phyloP scores from a whole-genome alignment of 37 sponge, comb jelly and placozoan genomes.

The Bolinopsis microptera region DNA sequence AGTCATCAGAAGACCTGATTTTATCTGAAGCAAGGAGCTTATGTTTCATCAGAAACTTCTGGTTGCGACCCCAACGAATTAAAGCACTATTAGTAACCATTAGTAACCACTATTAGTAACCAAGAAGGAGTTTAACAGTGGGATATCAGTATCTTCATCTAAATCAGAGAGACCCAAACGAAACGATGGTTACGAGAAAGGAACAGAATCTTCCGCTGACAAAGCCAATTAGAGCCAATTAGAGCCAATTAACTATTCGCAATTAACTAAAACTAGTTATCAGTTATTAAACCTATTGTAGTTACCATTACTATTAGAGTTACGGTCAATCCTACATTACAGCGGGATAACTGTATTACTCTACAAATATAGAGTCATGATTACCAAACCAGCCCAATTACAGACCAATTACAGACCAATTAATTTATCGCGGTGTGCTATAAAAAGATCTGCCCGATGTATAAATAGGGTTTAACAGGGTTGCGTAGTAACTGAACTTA shows the following conservation, averaged over 20 bases:
- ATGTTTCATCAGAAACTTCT: constrained; percentile 33
- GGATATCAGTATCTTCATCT: too few relatives aligned
- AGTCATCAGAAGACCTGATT: too few relatives aligned
- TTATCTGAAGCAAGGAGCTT: neutral
- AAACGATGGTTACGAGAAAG: too few relatives aligned
- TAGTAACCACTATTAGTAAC: too few relatives aligned
- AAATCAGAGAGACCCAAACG: too few relatives aligned
- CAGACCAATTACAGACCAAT: neutral
- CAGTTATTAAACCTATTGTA: neutral
- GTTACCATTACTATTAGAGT: neutral
- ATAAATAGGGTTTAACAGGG: neutral
- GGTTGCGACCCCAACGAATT: neutral
- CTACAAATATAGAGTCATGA: neutral
- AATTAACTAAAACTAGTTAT: neutral
- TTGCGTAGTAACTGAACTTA: neutral
- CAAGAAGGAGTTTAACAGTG: too few relatives aligned
- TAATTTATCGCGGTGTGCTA: neutral
- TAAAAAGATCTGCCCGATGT: neutral
- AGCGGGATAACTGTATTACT: neutral
- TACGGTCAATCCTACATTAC: neutral
- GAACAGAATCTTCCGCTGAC: too few relatives aligned
- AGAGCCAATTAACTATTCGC: too few relatives aligned
- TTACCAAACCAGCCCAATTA: neutral
- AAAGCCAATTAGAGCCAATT: too few relatives aligned
- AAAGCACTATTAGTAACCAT: neutral